A percentile compares a stretch with the other conserved stretches of the same genome.
Conservation (phyloP, 2,797 vertebrate species). For the Phataginus tetradactyla region DNA sequence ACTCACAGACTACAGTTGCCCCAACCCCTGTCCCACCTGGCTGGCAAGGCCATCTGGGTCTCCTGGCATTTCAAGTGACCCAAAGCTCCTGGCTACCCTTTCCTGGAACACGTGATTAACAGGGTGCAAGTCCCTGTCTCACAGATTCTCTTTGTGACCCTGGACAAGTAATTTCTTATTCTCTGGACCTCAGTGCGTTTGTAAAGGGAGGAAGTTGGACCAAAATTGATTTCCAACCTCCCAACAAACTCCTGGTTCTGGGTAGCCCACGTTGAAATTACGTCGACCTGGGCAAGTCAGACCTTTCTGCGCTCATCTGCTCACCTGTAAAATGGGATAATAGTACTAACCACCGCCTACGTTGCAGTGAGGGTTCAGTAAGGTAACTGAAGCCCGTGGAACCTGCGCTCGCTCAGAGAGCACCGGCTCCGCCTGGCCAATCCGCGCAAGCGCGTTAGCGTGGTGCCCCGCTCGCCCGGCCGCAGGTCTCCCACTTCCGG, state of each 20-base stretch:
- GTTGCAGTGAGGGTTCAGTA: fast-evolving
- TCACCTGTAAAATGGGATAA: not conserved
- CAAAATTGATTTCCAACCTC: not conserved
- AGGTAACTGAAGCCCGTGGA: fast-evolving
- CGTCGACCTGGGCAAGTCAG: not conserved
- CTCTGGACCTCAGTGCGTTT: not conserved
- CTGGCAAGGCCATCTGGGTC: not conserved
- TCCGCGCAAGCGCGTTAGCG: not conserved
- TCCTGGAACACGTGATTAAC: not conserved
- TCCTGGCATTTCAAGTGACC: not conserved
- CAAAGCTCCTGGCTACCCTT: not conserved
- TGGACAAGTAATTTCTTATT: not conserved
- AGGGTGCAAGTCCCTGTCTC: not conserved
- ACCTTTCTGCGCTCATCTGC: not conserved
- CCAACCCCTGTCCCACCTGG: not conserved
- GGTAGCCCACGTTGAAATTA: not conserved
- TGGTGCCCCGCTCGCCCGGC: not conserved
- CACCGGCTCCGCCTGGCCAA: fast-evolving
- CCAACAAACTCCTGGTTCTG: not conserved
- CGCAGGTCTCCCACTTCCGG: constrained; percentile 21
- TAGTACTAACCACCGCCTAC: not conserved
- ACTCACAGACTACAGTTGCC: not conserved
- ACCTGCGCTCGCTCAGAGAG: fast-evolving
- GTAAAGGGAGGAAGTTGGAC: not conserved
- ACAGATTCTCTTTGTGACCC: not conserved